phyloP scores from a whole-genome alignment of 1,140 invertebrate species.

The Platyscapa corneri region DNA sequence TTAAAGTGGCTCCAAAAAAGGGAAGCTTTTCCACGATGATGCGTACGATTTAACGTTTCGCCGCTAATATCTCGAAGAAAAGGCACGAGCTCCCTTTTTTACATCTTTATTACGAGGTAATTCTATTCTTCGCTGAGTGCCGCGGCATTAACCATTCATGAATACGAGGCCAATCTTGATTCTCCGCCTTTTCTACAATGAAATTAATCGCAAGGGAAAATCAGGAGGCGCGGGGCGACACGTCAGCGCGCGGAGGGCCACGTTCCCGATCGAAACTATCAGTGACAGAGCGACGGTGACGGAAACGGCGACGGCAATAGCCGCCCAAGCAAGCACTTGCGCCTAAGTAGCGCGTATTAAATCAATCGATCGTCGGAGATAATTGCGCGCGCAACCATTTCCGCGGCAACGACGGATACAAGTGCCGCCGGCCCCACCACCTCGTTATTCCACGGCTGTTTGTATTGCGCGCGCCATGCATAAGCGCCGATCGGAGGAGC shows the following conservation, averaged over 20 bases:
- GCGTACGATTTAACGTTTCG: slow-evolving; percentile 7
- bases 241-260: no score
- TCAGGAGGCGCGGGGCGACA: not conserved
- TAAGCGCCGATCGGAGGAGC: no score
- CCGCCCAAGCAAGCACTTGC: no score
- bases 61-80: slow-evolving; percentile 2
- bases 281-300: no score
- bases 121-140: not conserved
- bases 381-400: not conserved
- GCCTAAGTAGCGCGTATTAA: not conserved
- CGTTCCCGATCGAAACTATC: no score
- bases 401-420: not conserved
- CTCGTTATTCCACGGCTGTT: not conserved
- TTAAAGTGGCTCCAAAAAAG: slow-evolving; percentile 15
- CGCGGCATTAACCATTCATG: slow-evolving; percentile 1
- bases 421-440: not conserved
- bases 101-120: slow-evolving; percentile 5
- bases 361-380: not conserved
- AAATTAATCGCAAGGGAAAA: not conserved
- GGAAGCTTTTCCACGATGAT: slow-evolving; percentile 2
- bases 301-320: no score
- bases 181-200: not conserved
- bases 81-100: not conserved
- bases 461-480: not conserved
- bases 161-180: slow-evolving; percentile 16